Conservation (phyloP, 2,797 vertebrate genomes). For the Anguilla marmorata region DNA sequence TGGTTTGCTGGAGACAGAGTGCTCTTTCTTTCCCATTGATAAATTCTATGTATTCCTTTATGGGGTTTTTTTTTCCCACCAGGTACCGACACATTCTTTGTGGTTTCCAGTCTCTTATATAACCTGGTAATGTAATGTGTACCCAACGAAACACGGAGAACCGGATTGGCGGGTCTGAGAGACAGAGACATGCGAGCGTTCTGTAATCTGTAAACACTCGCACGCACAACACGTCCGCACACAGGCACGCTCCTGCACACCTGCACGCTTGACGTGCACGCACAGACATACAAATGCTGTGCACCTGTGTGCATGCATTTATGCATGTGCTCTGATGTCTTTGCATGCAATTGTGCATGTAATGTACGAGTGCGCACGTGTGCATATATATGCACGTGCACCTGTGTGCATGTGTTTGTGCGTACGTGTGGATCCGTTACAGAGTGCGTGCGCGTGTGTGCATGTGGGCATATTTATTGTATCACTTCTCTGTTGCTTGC, state of each 20-base stretch:
- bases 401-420: constrained; percentile 15
- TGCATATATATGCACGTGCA: constrained; percentile 9
- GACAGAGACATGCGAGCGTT: constrained; percentile 56
- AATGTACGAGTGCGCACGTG: constrained; percentile 45
- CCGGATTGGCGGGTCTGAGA: constrained; percentile 66
- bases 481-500: neutral
- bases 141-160: constrained; percentile 65
- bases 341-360: neutral
- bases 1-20: constrained; percentile 52
- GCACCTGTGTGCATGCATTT: neutral
- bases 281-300: neutral
- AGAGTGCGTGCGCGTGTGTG: constrained; percentile 32
- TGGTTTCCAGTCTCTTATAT: constrained; percentile 73
- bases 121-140: constrained; percentile 61
- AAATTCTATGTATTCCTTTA: constrained; percentile 55
- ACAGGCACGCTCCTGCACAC: constrained; percentile 10
- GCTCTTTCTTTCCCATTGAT: constrained; percentile 63
- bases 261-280: neutral
- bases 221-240: constrained; percentile 45
- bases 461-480: constrained; percentile 51
- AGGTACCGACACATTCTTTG: constrained; percentile 56
- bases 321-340: neutral
- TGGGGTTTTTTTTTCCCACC: constrained; percentile 39
- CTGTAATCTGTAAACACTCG: constrained; percentile 49
- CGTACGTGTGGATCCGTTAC: constrained; percentile 51